Evolutionary conservation across 92 coral and sea anemone species (phyloP), one percentile per base, ranked within the genome.

Genomic region (Phenganax marumi): DNA sequence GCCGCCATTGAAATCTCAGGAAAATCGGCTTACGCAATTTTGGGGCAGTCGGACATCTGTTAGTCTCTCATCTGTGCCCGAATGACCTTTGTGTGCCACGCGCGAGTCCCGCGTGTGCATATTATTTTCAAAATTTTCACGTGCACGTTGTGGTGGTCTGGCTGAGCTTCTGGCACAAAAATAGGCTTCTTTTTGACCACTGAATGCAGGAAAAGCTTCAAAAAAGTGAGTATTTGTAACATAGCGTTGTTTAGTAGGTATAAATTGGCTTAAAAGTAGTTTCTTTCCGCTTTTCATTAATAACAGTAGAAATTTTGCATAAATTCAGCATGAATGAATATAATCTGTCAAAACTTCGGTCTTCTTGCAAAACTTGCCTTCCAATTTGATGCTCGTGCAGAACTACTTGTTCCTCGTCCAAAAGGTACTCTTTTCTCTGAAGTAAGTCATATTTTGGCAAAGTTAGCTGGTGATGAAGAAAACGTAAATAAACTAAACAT

Each of bases 361-460:
- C n/a, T 52, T 21, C 10, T n/a, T 74, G 4, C 10, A 1, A 12
- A 12, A 16, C 57, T 58, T 77, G 61, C 82, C 82, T 77, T 77
- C 82, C 82, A 22, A 77, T 77, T 60, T 77, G 82, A 58, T 77
- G 82, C 46, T 77, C 82, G 58, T 77, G 82, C 54, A 77, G 23
- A 7, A 77, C 71, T 0, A 77, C 82, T 48, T 70, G 82, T 25
- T 77, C 82, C 13, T 77, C 82, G n/a, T 77, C 82, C 0, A 77
- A 57, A 16, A 26, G 71, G 52, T 49, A 50, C 61, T 77, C 82
- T 16, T 60, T 77, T 77, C 82, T 77, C 82, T 77, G 61, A 77
- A 77, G 47, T 68, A 76, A 57, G 57, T 47, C 14, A 12, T 72
- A 22, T 72, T 72, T 72, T 23, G 33, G 3, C 50, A 8, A 8